These are phyloP conservation scores for Muntiacus reevesi DNA, from an alignment of 2,113 vertebrate genomes.

Conservation along the genomic window DNA sequence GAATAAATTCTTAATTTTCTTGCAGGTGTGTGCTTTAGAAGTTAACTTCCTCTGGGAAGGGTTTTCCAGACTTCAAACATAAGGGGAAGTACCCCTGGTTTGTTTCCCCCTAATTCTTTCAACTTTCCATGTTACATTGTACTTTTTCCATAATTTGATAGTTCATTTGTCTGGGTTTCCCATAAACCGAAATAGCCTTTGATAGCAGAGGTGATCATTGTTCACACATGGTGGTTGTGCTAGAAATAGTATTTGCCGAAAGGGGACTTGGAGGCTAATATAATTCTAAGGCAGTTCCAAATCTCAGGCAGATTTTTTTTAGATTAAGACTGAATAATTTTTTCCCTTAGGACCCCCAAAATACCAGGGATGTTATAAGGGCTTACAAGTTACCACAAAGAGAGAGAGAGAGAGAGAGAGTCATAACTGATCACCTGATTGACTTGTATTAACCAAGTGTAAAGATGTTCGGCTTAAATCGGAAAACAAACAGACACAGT, in stretches of 20 bases:
- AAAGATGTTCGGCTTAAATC: neutral
- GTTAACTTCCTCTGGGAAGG: neutral
- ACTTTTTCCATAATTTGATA: neutral
- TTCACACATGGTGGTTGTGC: neutral
- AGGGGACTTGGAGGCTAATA: neutral
- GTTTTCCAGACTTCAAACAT: neutral
- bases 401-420: neutral
- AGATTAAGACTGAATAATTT: neutral
- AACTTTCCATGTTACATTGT: neutral
- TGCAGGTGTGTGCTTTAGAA: neutral
- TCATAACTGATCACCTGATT: neutral
- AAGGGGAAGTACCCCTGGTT: fast-evolving
- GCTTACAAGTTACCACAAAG: neutral
- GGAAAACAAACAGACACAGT: neutral
- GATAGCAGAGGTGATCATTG: neutral
- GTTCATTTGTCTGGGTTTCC: neutral
- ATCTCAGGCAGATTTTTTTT: neutral
- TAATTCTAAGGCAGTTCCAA: neutral
- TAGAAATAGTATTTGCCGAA: neutral
- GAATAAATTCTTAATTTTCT: neutral
- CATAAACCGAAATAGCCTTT: neutral
- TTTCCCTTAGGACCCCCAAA: neutral
- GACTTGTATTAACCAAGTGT: neutral
- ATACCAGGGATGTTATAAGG: neutral
- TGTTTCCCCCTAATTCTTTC: neutral